Conservation (phyloP, 2,888 invertebrate genomes). For the Aromia moschata region DNA sequence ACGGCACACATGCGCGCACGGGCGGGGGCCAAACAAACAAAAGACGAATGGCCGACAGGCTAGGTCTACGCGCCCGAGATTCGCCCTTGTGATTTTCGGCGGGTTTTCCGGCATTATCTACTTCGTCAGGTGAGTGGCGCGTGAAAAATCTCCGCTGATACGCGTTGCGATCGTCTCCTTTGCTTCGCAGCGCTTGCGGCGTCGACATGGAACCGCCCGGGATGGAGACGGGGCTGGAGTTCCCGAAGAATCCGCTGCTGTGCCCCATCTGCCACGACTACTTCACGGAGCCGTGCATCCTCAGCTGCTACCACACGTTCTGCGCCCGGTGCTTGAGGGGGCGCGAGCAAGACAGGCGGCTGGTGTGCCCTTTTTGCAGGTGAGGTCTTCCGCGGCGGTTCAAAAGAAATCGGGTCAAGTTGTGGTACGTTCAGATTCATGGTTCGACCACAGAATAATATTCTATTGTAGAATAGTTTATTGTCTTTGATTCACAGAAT, state of each 20-base stretch:
- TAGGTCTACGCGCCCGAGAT: not conserved
- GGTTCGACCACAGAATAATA: too few relatives aligned
- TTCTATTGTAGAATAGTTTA: too few relatives aligned
- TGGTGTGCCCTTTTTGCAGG: slow-evolving; percentile 76
- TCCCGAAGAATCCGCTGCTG: slow-evolving; percentile 69
- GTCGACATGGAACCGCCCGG: slow-evolving; percentile 59
- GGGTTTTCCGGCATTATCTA: slow-evolving; percentile 49
- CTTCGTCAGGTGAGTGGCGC: slow-evolving; percentile 48
- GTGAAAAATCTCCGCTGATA: not conserved
- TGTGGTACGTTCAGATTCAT: too few relatives aligned
- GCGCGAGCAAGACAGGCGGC: slow-evolving; percentile 69
- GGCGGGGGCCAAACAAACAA: slow-evolving; percentile 10
- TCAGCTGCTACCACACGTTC: slow-evolving; percentile 76
- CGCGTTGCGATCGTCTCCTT: not conserved
- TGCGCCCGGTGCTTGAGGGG: slow-evolving; percentile 73
- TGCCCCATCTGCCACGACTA: slow-evolving; percentile 76
- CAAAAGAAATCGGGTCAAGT: too few relatives aligned
- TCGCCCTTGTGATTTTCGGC: not conserved
- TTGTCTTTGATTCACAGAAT: too few relatives aligned
- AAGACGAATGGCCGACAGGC: slow-evolving; percentile 4
- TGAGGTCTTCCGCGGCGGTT: slow-evolving; percentile 47
- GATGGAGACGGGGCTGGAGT: slow-evolving; percentile 57
- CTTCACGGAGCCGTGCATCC: slow-evolving; percentile 73
- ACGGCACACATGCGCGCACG: slow-evolving; percentile 12
- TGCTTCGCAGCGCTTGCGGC: slow-evolving; percentile 37